Conservation (phyloP, 1,140 invertebrate genomes). For the Drosophila kepulauana region DNA sequence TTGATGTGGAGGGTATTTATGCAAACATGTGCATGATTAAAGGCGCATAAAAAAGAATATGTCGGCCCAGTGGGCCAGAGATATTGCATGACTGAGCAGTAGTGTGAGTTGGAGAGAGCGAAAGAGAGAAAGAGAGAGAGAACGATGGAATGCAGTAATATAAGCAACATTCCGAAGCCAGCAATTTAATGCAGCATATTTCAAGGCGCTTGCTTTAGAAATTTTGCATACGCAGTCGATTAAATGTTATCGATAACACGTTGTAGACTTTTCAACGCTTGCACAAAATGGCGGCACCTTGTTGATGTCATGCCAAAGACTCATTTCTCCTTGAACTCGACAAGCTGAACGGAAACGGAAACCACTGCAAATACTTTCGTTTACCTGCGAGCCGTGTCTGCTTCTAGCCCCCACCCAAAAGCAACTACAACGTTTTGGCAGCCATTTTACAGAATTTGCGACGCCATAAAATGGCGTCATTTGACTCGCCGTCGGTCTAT, state of each 20-base stretch:
- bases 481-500: conserved; percentile 20
- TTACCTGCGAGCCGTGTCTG: conserved; percentile 34
- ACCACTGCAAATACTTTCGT: conserved; percentile 58
- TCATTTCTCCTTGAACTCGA: conserved; percentile 53
- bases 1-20: conserved; percentile 19
- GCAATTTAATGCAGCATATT: conserved; percentile 49
- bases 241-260: too few relatives aligned
- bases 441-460: conserved; percentile 45
- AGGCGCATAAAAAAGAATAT: conserved; percentile 45
- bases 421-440: conserved; percentile 13
- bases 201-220: conserved; percentile 28
- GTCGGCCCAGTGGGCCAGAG: conserved; percentile 37
- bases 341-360: conserved; percentile 52
- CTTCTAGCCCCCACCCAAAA: background rate
- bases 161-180: conserved; percentile 11
- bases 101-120: conserved; percentile 2
- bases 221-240: too few relatives aligned
- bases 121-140: background rate
- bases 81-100: background rate
- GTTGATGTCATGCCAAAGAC: conserved; percentile 51
- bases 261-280: too few relatives aligned
- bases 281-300: conserved; percentile 23
- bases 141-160: background rate
- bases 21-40: conserved; percentile 69
- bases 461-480: conserved; percentile 45